Conservation (phyloP, 2,888 invertebrate genomes). For the Eupithecia subumbrata region DNA sequence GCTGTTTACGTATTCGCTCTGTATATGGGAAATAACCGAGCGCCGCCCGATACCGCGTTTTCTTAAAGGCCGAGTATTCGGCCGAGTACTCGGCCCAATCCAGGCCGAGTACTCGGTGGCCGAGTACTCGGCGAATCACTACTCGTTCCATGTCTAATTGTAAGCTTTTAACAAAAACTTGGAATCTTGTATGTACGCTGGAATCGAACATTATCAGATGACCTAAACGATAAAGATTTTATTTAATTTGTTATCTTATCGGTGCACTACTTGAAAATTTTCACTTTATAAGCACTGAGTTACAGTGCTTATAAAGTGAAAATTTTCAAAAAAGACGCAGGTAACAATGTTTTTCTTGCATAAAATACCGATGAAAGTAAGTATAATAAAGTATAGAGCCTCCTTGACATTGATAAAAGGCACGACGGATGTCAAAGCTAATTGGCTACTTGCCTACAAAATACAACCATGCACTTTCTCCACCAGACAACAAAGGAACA, state of each 20-base stretch:
- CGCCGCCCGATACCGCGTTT: too few relatives aligned
- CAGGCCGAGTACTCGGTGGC: too few relatives aligned
- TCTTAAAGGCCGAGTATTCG: too few relatives aligned
- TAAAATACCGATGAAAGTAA: background rate
- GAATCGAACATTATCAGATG: background rate
- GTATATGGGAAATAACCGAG: too few relatives aligned
- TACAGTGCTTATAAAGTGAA: too few relatives aligned
- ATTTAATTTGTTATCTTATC: too few relatives aligned
- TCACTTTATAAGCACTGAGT: too few relatives aligned
- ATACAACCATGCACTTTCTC: slow-evolving; percentile 13
- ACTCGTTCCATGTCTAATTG: too few relatives aligned
- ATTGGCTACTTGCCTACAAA: slow-evolving; percentile 31
- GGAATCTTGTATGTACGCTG: background rate
- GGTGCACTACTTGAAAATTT: too few relatives aligned
- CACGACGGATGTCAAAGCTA: slow-evolving; percentile 22
- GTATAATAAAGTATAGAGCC: background rate
- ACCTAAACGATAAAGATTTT: background rate
- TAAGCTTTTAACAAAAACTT: background rate
- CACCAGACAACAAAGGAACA: background rate
- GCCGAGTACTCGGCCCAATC: too few relatives aligned
- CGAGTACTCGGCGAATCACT: too few relatives aligned
- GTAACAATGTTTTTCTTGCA: background rate
- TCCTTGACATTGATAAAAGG: slow-evolving; percentile 21
- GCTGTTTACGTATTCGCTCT: too few relatives aligned
- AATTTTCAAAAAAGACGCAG: background rate